phyloP scores from a whole-genome alignment of 2,113 vertebrate genomes.

The Vulpes vulpes region DNA sequence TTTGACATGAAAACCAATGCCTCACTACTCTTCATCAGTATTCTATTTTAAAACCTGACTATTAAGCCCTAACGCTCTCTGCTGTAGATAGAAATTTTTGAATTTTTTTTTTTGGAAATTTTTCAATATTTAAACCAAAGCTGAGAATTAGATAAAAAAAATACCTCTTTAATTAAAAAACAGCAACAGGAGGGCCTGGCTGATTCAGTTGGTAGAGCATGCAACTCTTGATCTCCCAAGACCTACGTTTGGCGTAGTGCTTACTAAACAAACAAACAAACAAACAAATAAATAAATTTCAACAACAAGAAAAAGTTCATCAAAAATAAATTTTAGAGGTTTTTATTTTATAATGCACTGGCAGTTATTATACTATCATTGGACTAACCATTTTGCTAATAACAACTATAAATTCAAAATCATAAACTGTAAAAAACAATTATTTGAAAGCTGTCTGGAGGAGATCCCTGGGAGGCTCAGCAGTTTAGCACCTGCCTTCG shows the following conservation, averaged over 20 bases:
- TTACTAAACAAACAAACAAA: background rate
- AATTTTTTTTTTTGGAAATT: constrained; percentile 52
- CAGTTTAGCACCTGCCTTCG: too few species aligned
- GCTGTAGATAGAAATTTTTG: constrained; percentile 27
- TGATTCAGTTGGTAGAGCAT: background rate
- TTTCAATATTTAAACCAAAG: constrained; percentile 63
- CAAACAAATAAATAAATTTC: background rate
- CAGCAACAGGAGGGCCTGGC: background rate
- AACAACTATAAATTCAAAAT: constrained; percentile 50
- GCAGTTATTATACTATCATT: background rate
- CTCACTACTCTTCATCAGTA: constrained; percentile 53
- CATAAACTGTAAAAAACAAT: constrained; percentile 38
- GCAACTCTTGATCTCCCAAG: background rate
- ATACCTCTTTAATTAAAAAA: background rate
- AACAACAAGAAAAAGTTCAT: background rate
- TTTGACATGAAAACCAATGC: background rate
- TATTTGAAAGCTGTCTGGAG: constrained; percentile 27
- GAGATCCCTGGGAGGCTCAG: too few species aligned
- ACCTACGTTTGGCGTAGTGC: background rate
- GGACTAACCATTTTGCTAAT: background rate
- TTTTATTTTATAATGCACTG: background rate
- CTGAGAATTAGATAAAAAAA: constrained; percentile 42
- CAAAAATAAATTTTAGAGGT: background rate
- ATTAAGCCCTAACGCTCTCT: constrained; percentile 52
- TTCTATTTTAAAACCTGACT: constrained; percentile 65